A percentile compares a stretch with the other conserved stretches of the same genome.
phyloP scores from a whole-genome alignment of 2,888 invertebrate genomes.

The Plusia festucae region DNA sequence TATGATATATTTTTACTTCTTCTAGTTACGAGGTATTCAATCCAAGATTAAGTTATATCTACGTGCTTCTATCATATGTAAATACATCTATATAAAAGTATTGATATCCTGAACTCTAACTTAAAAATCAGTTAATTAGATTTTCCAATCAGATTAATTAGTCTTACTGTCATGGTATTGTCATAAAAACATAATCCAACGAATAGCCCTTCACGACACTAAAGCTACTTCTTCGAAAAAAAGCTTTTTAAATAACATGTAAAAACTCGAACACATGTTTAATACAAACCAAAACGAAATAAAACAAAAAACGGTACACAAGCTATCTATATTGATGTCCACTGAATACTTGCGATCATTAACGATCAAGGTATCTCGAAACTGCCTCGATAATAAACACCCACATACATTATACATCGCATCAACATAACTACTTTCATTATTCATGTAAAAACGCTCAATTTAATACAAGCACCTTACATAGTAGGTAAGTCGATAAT shows the following conservation, averaged over 20 bases:
- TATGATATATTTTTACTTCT: too few relatives aligned
- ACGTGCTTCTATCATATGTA: too few relatives aligned
- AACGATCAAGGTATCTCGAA: slow-evolving; percentile 7
- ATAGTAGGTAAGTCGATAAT: slow-evolving; percentile 41
- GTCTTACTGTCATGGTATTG: not conserved
- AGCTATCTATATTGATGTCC: slow-evolving; percentile 1
- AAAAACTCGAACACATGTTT: not conserved
- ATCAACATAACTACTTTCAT: slow-evolving; percentile 49
- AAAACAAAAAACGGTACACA: not conserved
- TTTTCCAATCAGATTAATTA: not conserved
- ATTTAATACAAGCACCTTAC: slow-evolving; percentile 44
- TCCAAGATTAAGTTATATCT: too few relatives aligned
- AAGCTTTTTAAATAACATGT: not conserved
- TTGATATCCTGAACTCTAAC: too few relatives aligned
- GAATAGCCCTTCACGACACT: not conserved
- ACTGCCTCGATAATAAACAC: slow-evolving; percentile 23
- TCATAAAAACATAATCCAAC: not conserved
- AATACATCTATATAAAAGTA: too few relatives aligned
- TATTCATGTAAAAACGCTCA: slow-evolving; percentile 50
- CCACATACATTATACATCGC: slow-evolving; percentile 40
- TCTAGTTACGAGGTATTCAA: too few relatives aligned
- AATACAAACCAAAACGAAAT: slow-evolving; percentile 9
- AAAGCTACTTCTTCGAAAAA: not conserved
- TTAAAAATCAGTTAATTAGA: not conserved
- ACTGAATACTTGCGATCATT: slow-evolving; percentile 19